phyloP scores from a whole-genome alignment of 2,797 vertebrate genomes.

The Phoxinus dragarum region DNA sequence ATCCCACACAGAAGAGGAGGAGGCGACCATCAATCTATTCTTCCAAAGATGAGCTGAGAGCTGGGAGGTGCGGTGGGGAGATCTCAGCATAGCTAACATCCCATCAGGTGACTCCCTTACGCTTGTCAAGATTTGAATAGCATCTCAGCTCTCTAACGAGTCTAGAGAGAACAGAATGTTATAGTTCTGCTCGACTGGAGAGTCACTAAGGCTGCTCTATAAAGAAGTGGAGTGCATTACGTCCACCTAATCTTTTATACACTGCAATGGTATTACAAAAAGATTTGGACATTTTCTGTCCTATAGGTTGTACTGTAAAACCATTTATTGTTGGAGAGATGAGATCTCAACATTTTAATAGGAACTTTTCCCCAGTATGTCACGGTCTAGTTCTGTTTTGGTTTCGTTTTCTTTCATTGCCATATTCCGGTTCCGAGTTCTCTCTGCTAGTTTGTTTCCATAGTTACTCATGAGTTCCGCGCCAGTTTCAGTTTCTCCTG shows the following conservation, averaged over 20 bases:
- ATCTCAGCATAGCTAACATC: constrained; percentile 6
- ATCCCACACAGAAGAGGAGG: constrained; percentile 54
- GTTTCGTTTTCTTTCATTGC: no score
- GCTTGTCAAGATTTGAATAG: constrained; percentile 53
- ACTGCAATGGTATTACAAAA: neutral
- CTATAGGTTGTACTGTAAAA: neutral
- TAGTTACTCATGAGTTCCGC: no score
- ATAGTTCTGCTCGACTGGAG: neutral
- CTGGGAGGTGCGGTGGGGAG: constrained; percentile 59
- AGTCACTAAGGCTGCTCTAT: neutral
- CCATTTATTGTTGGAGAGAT: neutral
- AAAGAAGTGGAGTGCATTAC: neutral
- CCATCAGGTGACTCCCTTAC: constrained; percentile 57
- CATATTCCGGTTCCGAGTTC: no score
- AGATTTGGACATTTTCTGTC: neutral
- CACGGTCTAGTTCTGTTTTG: no score
- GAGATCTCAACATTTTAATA: neutral
- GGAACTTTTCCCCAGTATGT: neutral
- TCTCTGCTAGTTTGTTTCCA: no score
- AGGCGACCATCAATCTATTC: constrained; percentile 27
- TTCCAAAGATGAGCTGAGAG: constrained; percentile 46
- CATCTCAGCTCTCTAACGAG: constrained; percentile 45
- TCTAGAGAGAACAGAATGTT: constrained; percentile 35
- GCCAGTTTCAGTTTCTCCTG: no score
- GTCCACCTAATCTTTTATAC: neutral